phyloP scores from a whole-genome alignment of 2,113 vertebrate genomes.

The Dasyornis broadbenti region DNA sequence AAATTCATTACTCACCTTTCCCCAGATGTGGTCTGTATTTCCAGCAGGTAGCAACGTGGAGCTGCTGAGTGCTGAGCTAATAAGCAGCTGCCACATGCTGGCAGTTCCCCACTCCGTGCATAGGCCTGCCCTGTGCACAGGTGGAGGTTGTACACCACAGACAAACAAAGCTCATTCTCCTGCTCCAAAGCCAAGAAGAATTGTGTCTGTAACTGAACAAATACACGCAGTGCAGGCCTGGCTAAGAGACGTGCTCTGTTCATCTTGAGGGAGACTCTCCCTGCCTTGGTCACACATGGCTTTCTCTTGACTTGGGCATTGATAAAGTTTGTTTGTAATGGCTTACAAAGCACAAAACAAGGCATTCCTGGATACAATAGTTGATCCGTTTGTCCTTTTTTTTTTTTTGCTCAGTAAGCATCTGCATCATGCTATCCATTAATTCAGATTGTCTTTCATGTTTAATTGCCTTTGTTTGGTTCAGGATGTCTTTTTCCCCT shows the following conservation, averaged over 20 bases:
- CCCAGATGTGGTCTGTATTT: neutral
- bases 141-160: fast-evolving
- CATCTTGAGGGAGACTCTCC: neutral
- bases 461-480: neutral
- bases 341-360: neutral
- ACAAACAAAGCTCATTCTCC: neutral
- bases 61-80: neutral
- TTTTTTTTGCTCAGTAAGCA: neutral
- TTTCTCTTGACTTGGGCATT: neutral
- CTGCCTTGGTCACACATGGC: neutral
- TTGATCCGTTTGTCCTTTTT: neutral
- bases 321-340: neutral
- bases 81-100: fast-evolving
- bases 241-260: fast-evolving
- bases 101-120: fast-evolving
- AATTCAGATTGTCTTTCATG: neutral
- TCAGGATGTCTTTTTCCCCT: neutral
- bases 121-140: fast-evolving
- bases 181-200: neutral
- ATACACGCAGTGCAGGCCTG: no score
- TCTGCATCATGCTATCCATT: neutral
- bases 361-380: neutral
- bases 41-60: neutral
- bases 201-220: neutral
- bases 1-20: neutral